These are phyloP conservation scores for Atractosteus spatula DNA, from an alignment of 2,113 vertebrate species.

Conservation along the genomic window DNA sequence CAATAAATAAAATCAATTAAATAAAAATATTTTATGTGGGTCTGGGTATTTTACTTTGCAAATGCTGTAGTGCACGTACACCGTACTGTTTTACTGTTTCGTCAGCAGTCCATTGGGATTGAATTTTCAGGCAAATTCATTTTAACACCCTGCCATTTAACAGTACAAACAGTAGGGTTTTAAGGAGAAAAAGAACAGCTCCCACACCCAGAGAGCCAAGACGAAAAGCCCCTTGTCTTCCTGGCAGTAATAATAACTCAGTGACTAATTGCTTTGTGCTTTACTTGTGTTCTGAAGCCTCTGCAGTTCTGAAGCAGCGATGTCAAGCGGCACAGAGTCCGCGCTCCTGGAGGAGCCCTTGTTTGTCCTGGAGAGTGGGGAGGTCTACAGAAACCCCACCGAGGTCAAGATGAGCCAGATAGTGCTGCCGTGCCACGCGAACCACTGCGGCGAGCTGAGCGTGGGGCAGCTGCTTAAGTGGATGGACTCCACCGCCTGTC, in stretches of 20 bases:
- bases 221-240: too few relatives aligned
- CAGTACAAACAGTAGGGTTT: too few relatives aligned
- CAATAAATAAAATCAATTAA: too few relatives aligned
- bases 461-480: constrained; percentile 93
- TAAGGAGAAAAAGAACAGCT: neutral
- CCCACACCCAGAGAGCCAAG: neutral
- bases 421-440: constrained; percentile 90
- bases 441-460: constrained; percentile 85
- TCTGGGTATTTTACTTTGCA: too few relatives aligned
- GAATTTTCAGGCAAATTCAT: too few relatives aligned
- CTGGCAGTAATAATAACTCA: neutral
- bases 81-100: too few relatives aligned
- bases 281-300: neutral
- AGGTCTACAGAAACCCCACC: constrained; percentile 74
- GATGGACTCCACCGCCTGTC: constrained; percentile 94
- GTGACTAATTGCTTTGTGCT: too few relatives aligned
- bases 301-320: constrained; percentile 40
- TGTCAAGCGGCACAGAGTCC: constrained; percentile 29
- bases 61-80: too few relatives aligned
- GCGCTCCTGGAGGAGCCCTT: constrained; percentile 29
- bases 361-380: constrained; percentile 46
- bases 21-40: too few relatives aligned
- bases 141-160: too few relatives aligned
- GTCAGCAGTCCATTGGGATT: too few relatives aligned
- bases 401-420: constrained; percentile 97